Base-by-base conservation (phyloP, 2,888 invertebrate genomes). In the Cephonodes hylas region DNA sequence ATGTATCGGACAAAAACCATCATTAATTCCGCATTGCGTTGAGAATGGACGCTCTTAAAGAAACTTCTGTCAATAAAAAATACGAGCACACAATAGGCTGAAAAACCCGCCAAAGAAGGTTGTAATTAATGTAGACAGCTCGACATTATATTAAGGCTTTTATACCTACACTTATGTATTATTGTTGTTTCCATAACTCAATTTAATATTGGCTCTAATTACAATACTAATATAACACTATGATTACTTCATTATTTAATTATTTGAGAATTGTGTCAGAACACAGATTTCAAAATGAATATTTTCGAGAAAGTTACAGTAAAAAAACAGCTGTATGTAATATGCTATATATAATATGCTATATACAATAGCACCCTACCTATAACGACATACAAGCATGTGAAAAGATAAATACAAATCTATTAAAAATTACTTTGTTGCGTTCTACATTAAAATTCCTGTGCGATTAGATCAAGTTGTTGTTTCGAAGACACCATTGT, bases 1-100 rank as follows among this genome's bases (percentile, higher is more conserved):
- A 18, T 60, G 60, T 23, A 60, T 13, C 18, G 18, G 3, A 38
- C 38, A 42, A 48, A 75, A 73, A 75, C 70, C 68, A 74, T 75
- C 66, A 77, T 77, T 79, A 80, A 78, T 79, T 81, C 74, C 74
- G 70, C 71, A 76, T 79, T 75, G 31, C 53, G 18, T 75, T 71
- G 61, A 70, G 66, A 69, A 73, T 64, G 66, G 63, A 64, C 63
- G 46, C 20, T 48, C 46, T 60, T 53, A 61, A 57, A 65, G 57
- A 59, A 60, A 59, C 34, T 58, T 58, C 59, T 59, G 38, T 15
- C 15, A 15, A 22, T n/a, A 59, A 59, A 38, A 45, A 59, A 45
- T 31, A 34, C 15, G 18, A 59, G 31, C 27, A 4, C 18, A 53
- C 53, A 18, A 31, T 27, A 27, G 18, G 27, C 18, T 53, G 31